Evolutionary conservation across 2,113 vertebrate genomes (phyloP).

Genomic region (Edolisoma coerulescens): DNA sequence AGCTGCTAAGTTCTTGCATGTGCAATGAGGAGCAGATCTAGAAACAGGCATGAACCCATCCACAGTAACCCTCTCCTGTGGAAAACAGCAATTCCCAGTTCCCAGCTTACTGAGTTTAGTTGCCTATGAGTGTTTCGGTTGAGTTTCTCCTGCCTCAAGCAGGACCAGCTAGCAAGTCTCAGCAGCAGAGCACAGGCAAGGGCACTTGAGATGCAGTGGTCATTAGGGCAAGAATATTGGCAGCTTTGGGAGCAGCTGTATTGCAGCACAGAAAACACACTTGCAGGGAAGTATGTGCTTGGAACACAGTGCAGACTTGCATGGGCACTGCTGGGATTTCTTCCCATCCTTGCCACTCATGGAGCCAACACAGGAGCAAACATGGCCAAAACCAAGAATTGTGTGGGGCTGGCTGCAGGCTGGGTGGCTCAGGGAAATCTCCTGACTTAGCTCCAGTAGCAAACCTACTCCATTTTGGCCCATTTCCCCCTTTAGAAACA

Average conservation of each 20-base stretch:
- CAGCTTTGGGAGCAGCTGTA: neutral
- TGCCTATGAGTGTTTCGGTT: neutral
- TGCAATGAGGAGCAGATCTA: neutral
- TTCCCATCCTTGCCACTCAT: neutral
- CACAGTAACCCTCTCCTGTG: neutral
- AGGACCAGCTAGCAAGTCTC: neutral
- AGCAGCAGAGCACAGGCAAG: neutral
- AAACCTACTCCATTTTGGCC: neutral
- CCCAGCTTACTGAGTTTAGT: fast-evolving
- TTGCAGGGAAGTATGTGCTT: fast-evolving
- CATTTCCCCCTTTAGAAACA: neutral
- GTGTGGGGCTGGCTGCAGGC: fast-evolving
- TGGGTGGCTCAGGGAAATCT: neutral
- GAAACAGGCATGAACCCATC: neutral
- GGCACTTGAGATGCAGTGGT: neutral
- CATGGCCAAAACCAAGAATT: neutral
- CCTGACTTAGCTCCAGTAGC: neutral
- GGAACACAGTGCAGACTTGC: neutral
- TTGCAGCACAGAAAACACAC: neutral
- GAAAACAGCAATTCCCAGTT: neutral
- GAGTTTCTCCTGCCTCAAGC: neutral
- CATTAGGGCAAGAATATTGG: neutral
- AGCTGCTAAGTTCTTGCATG: fast-evolving
- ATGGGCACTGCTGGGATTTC: neutral
- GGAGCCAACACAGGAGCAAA: neutral